These are phyloP conservation scores for Epiblema foenella DNA, from an alignment of 2,888 invertebrate genomes.

Conservation along the genomic window DNA sequence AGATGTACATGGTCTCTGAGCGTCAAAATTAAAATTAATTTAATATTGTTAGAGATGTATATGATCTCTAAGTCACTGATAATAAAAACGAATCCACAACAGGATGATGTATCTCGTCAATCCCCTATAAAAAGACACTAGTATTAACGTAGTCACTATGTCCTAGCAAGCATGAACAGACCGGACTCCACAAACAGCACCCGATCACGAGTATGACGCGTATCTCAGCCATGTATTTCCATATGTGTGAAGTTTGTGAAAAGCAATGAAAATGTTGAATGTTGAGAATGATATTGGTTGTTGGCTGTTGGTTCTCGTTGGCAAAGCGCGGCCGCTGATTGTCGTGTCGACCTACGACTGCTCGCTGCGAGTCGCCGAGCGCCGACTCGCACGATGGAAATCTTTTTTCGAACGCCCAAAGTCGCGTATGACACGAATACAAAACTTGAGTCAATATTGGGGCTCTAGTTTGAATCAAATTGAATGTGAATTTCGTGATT, in stretches of 20 bases:
- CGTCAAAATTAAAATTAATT: no score
- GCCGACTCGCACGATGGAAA: slow-evolving; percentile 60
- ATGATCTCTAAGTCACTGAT: no score
- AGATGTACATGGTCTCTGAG: no score
- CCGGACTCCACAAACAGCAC: no score
- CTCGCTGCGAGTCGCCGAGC: slow-evolving; percentile 64
- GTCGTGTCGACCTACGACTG: no score
- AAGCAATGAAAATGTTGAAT: background rate
- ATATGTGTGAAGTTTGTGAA: background rate
- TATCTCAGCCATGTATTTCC: background rate
- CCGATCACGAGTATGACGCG: no score
- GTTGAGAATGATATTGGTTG: background rate
- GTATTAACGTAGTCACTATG: no score
- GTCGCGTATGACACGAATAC: slow-evolving; percentile 62
- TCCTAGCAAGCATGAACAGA: no score
- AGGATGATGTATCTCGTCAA: no score
- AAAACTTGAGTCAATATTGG: slow-evolving; percentile 64
- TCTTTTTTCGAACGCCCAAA: slow-evolving; percentile 48
- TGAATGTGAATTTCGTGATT: slow-evolving; percentile 55
- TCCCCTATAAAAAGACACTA: no score
- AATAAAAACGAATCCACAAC: no score
- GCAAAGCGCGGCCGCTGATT: slow-evolving; percentile 55
- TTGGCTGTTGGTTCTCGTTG: slow-evolving; percentile 29
- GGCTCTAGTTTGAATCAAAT: slow-evolving; percentile 57
- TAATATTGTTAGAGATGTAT: no score